Evolutionary conservation across 2,797 vertebrate genomes (phyloP), one percentile per base, ranked within the genome.

Genomic region (Alouatta caraya): DNA sequence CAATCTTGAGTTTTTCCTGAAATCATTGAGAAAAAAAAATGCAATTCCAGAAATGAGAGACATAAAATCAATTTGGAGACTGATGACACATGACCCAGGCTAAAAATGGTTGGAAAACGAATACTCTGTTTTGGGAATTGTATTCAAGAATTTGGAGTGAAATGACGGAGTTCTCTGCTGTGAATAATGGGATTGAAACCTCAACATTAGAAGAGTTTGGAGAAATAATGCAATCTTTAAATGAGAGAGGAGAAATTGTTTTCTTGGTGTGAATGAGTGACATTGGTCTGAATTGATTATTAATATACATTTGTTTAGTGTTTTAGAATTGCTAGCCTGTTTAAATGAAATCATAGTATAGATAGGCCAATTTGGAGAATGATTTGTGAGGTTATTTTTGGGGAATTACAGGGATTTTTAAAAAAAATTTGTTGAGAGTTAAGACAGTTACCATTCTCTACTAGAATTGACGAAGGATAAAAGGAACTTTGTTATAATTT

Each of bases 331-430:
- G 39, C 39, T 67, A 30, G 59, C 59, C 85, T 46, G 28, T 85
- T 48, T 76, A 19, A 73, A 24, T 96, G 88, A 91, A 91, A 81
- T 79, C 82, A 37, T 13, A 28, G 90, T 55, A 73, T 90, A 93
- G 30, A 39, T 12, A 42, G 81, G n/a, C 26, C 59, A 82, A 1
- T 96, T 70, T 72, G 50, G 59, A 75, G 55, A 75, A 37, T 78
- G 85, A 30, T 39, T 30, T 78, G 39, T 85, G 84, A 87, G 52
- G 44, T 86, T 86, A 72, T 90, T 87, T 89, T 75, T 21, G 88
- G 78, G 52, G 93, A 93, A 90, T 90, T 87, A 59, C 39, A 79
- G 44, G 55, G 11, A 72, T 42, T n/a, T 86, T 44, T 80, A 79
- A 0, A 12, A 88, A 0, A 12, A 55, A 17, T 55, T 57, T 64